Percentiles rank a stretch among this genome's conserved stretches.
phyloP scores from a whole-genome alignment of 2,113 vertebrate species.

The Hassar affinis region DNA sequence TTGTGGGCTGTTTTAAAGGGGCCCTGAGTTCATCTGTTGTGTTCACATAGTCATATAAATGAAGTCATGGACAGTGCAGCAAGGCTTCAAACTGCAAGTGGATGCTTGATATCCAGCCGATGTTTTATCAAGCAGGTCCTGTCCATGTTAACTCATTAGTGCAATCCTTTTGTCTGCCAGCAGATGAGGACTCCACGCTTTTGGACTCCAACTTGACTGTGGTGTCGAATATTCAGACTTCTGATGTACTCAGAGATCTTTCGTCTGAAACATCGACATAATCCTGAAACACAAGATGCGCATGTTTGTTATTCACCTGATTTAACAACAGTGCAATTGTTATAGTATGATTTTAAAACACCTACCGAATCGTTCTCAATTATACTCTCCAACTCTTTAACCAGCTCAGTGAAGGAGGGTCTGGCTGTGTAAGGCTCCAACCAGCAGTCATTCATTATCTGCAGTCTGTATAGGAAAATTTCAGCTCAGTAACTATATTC shows the following conservation, averaged over 20 bases:
- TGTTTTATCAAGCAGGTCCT: neutral
- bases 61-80: neutral
- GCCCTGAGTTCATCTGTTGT: neutral
- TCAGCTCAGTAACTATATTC: neutral
- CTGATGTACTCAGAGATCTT: constrained; percentile 33
- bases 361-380: constrained; percentile 71
- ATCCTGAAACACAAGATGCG: constrained; percentile 58
- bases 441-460: constrained; percentile 72
- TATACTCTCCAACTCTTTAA: constrained; percentile 63
- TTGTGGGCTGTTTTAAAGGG: neutral
- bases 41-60: neutral
- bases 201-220: neutral
- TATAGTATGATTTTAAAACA: neutral
- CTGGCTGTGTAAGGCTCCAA: constrained; percentile 63
- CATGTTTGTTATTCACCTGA: constrained; percentile 24
- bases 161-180: neutral
- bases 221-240: constrained; percentile 2
- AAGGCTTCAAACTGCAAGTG: no score
- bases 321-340: neutral
- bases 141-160: neutral
- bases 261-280: constrained; percentile 68
- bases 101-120: neutral
- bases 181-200: neutral
- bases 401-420: constrained; percentile 66
- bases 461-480: constrained; percentile 56